Evolutionary conservation across 23 tunicate genomes (phyloP).

Genomic region (Phallusia fumigata): DNA sequence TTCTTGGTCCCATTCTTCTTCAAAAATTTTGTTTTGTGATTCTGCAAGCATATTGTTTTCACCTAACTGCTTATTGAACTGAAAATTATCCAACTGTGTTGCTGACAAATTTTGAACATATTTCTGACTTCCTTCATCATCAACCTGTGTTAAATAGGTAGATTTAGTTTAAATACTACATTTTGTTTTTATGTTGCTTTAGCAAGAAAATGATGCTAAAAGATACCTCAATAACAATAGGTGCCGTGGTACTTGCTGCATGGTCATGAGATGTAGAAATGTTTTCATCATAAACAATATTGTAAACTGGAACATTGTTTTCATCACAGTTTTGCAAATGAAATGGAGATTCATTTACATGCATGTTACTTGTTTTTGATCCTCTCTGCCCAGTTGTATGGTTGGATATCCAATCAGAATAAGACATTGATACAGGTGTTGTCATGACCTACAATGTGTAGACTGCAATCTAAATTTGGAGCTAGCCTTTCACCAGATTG

Average conservation of each 20-base stretch:
- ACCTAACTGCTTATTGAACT: no score
- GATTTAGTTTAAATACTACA: no score
- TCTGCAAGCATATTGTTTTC: not conserved
- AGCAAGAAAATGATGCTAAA: not conserved
- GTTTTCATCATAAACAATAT: slow-evolving; percentile 39
- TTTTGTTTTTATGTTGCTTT: no score
- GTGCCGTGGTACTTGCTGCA: not conserved
- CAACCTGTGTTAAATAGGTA: not conserved
- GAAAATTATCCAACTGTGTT: no score
- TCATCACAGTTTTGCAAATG: slow-evolving; percentile 17
- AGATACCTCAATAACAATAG: slow-evolving; percentile 21
- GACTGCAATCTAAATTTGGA: no score
- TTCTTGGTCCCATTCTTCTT: not conserved
- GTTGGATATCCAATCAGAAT: slow-evolving; percentile 74
- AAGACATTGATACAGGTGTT: slow-evolving; percentile 71
- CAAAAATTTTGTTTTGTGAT: not conserved
- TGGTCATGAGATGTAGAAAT: not conserved
- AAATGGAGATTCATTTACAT: slow-evolving; percentile 44
- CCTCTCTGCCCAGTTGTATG: slow-evolving; percentile 40
- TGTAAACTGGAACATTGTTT: slow-evolving; percentile 40
- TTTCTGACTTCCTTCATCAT: not conserved
- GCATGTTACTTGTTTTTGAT: slow-evolving; percentile 34
- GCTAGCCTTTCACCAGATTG: no score
- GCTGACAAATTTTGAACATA: not conserved
- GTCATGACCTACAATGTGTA: slow-evolving; percentile 44